These are phyloP conservation scores for Panagrolaimus sp. DNA, from an alignment of 1,140 invertebrate genomes.

Conservation along the genomic window DNA sequence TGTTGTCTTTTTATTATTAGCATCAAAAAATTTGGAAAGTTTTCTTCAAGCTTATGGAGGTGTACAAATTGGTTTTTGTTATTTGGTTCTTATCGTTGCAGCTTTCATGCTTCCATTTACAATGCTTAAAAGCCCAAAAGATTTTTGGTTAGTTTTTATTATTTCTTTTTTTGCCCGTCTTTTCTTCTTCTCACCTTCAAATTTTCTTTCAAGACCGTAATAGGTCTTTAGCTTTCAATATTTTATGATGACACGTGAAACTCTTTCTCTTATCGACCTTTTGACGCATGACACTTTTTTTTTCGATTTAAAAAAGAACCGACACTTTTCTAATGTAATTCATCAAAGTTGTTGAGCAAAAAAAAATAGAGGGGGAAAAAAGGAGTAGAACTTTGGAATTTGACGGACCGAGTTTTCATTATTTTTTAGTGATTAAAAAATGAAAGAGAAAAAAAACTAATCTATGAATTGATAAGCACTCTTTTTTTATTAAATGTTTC, in stretches of 20 bases:
- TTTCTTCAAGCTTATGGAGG: constrained; percentile 63
- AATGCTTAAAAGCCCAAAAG: constrained; percentile 71
- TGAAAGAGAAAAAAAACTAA: constrained; percentile 6
- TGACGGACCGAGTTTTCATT: background rate
- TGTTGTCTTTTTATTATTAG: constrained; percentile 65
- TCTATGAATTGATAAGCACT: constrained; percentile 1
- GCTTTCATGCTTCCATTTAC: constrained; percentile 66
- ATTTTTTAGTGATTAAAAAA: too few relatives aligned
- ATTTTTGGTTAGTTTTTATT: constrained; percentile 67
- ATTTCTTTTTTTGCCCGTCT: background rate
- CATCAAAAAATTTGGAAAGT: constrained; percentile 67
- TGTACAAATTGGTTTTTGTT: constrained; percentile 65
- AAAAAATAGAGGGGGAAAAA: background rate
- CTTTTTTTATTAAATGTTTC: background rate
- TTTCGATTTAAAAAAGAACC: background rate
- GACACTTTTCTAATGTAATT: too few relatives aligned
- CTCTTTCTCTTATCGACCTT: constrained; percentile 16
- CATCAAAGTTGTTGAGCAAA: too few relatives aligned
- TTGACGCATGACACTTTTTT: constrained; percentile 17
- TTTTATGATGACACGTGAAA: background rate
- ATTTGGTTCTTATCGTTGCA: constrained; percentile 68
- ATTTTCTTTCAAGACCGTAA: background rate
- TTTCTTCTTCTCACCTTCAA: too few relatives aligned
- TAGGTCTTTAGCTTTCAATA: background rate
- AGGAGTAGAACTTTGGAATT: background rate